Conservation (phyloP, 1,140 invertebrate species). For the Bombus balteatus region DNA sequence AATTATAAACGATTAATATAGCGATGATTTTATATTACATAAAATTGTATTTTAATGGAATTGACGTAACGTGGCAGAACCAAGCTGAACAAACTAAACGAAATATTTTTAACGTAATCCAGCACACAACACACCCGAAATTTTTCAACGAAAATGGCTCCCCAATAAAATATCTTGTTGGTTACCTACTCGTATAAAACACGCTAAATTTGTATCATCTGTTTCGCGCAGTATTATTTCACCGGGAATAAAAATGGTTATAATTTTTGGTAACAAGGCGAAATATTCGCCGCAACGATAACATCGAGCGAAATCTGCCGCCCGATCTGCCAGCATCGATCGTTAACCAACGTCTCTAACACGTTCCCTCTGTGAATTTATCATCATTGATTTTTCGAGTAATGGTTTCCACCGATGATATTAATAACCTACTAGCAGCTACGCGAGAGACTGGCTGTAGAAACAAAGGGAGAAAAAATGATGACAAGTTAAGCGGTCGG, state of each 20-base stretch:
- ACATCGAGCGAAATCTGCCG: neutral
- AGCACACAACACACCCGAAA: neutral
- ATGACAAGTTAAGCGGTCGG: slow-evolving; percentile 4
- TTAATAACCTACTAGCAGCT: neutral
- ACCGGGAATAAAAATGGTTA: slow-evolving; percentile 8
- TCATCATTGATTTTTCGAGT: neutral
- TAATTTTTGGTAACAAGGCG: slow-evolving; percentile 20
- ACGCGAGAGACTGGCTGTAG: too few relatives aligned
- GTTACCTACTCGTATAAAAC: slow-evolving; percentile 7
- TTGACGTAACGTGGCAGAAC: neutral
- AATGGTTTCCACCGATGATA: neutral
- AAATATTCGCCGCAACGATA: neutral
- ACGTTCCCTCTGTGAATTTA: neutral
- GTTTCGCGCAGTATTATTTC: neutral
- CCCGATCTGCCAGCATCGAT: neutral
- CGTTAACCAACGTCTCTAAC: neutral
- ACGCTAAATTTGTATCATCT: slow-evolving; percentile 21
- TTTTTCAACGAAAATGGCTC: slow-evolving; percentile 5
- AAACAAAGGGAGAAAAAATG: neutral
- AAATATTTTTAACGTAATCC: neutral
- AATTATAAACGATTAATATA: neutral
- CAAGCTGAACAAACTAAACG: neutral
- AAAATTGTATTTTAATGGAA: neutral
- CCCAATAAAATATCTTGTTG: neutral
- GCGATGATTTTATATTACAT: neutral